Conservation (phyloP, 1,140 invertebrate genomes). For the Lanistes nyassanus region DNA sequence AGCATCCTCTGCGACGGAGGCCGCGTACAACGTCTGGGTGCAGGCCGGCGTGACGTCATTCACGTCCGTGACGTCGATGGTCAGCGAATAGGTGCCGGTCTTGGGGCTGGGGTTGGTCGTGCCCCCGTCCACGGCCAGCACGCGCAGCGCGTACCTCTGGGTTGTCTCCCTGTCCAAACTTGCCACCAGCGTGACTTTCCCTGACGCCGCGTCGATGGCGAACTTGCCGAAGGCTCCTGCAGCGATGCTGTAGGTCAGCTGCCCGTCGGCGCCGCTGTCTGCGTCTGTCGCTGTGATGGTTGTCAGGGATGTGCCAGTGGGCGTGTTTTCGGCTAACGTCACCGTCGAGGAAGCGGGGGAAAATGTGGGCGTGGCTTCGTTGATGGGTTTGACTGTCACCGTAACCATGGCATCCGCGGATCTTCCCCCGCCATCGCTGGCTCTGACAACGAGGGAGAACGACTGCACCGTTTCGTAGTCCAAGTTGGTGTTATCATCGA, state of each 20-base stretch:
- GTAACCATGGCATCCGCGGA: constrained; percentile 29
- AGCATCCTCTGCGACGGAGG: constrained; percentile 34
- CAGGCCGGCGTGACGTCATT: constrained; percentile 48
- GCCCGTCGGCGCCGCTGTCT: constrained; percentile 40
- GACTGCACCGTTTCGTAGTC: constrained; percentile 84
- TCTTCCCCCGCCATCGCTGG: constrained; percentile 60
- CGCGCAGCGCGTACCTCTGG: constrained; percentile 31
- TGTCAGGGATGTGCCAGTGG: constrained; percentile 26
- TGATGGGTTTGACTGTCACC: constrained; percentile 76
- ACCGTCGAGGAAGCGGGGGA: constrained; percentile 24
- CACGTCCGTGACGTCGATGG: constrained; percentile 41
- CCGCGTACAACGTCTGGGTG: constrained; percentile 28
- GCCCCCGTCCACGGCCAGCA: constrained; percentile 39
- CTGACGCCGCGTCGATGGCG: constrained; percentile 38
- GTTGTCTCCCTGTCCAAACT: constrained; percentile 42
- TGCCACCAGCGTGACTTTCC: constrained; percentile 32
- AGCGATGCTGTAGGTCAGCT: constrained; percentile 37
- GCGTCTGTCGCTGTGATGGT: constrained; percentile 38
- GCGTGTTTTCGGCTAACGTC: constrained; percentile 37
- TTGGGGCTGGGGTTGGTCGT: constrained; percentile 17
- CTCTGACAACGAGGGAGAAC: constrained; percentile 84
- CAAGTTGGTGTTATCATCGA: constrained; percentile 74
- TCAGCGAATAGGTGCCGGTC: constrained; percentile 35
- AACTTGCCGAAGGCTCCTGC: constrained; percentile 40
- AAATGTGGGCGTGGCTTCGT: constrained; percentile 92